A percentile compares a stretch with the other conserved stretches of the same genome.
Evolutionary conservation across 2,113 vertebrate species (phyloP).

Genomic region (Malurus cyaneus): DNA sequence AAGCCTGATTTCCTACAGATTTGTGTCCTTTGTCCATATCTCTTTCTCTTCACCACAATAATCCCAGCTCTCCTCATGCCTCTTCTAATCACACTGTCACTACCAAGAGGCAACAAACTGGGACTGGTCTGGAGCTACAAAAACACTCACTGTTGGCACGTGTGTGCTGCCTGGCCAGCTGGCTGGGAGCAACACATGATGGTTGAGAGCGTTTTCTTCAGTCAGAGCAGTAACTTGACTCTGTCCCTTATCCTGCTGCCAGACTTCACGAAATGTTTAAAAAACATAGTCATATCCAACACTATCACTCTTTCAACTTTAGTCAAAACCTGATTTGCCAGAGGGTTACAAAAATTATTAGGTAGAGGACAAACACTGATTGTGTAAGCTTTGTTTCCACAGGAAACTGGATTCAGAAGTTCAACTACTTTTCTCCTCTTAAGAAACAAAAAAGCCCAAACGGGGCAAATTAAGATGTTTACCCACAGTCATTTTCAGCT

Average conservation of each 20-base stretch:
- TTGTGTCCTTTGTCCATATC: slow-evolving; percentile 51
- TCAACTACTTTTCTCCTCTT: neutral
- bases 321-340: slow-evolving; percentile 4
- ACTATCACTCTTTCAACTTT: neutral
- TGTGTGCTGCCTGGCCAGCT: neutral
- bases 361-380: slow-evolving; percentile 20
- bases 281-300: neutral
- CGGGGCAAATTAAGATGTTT: neutral
- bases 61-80: neutral
- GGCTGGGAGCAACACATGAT: neutral
- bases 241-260: neutral
- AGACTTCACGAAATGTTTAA: neutral
- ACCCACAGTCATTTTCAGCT: slow-evolving; percentile 14
- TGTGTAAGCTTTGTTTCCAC: slow-evolving; percentile 48
- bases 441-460: neutral
- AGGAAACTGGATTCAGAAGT: slow-evolving; percentile 40
- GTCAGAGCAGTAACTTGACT: neutral
- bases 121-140: neutral
- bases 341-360: neutral
- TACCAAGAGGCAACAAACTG: neutral
- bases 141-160: neutral
- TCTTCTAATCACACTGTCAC: neutral
- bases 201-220: neutral
- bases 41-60: slow-evolving; percentile 9
- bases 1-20: slow-evolving; percentile 40